Base-by-base conservation (phyloP, 2,113 vertebrate genomes). In the Bagarius yarrelli region DNA sequence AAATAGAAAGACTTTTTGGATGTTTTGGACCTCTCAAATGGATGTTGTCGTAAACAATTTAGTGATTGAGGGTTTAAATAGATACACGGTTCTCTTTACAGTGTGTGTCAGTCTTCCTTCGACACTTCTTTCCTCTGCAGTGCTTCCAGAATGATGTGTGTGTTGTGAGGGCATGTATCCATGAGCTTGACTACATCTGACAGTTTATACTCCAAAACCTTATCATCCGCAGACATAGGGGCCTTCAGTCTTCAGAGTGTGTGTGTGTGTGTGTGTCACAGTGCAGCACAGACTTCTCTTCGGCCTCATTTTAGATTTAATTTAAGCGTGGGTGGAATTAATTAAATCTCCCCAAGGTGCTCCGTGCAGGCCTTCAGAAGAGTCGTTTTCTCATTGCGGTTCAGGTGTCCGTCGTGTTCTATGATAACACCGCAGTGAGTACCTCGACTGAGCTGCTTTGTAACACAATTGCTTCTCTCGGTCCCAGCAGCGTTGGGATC, bases 131-230 rank as follows among this genome's bases (percentile, higher is more conserved):
- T 67, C 60, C 59, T 32, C 40, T 40, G 61, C 36, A 73, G 57
- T 84, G 67, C 30, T 63, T 30, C n/a, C 47, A 2, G 57, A 74
- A 63, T 47, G 66, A n/a, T 72, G 47, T 78, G 59, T 80, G 71
- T 64, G 14, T 60, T 60, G 75, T 64, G 53, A 59, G 50, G n/a
- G 60, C 36, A 75, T 84, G 81, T 83, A 73, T 76, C 57, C 85
- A 67, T 91, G 88, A 91, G 82, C 69, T 83, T 91, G 85, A 91
- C 76, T 34, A 0, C 73, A 83, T 89, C 75, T 92, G 91, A 92
- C 90, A 91, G 89, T 81, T 86, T 91, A 72, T 73, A 83, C 85
- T 84, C 19, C 85, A 91, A 89, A 90, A 84, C 86, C 85, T 85
- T 74, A 87, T 86, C 87, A 84, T 91, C 85, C 86, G 86, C 87